A percentile compares a stretch with the other conserved stretches of the same genome.
phyloP scores from a whole-genome alignment of 1,140 invertebrate species.

The Papilio xuthus region DNA sequence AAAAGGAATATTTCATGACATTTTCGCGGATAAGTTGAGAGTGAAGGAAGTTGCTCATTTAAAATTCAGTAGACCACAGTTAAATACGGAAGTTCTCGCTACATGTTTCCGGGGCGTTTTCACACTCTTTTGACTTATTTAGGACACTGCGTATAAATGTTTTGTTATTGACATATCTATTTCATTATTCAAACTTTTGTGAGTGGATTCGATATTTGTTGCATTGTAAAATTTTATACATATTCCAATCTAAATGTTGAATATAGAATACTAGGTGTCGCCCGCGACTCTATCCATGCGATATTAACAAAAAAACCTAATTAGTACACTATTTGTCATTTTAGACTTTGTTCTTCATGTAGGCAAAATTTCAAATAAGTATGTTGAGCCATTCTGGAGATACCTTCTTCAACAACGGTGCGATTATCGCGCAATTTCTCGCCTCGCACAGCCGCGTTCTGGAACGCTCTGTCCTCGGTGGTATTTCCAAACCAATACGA shows the following conservation, averaged over 20 bases:
- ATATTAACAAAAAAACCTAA: too few relatives aligned
- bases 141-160: conserved; percentile 16
- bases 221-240: neutral
- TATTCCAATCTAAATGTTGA: neutral
- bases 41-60: conserved; percentile 22
- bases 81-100: conserved; percentile 35
- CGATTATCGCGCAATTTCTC: too few relatives aligned
- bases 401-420: too few relatives aligned
- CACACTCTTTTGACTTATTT: conserved; percentile 26
- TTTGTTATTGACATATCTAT: neutral
- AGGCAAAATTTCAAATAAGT: too few relatives aligned
- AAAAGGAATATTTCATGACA: conserved; percentile 29
- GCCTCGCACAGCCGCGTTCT: too few relatives aligned
- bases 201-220: neutral
- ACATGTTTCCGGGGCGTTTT: conserved; percentile 32
- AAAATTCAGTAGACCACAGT: conserved; percentile 33
- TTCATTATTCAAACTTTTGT: neutral
- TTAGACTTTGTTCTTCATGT: too few relatives aligned
- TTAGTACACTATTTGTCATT: too few relatives aligned
- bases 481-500: too few relatives aligned
- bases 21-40: conserved; percentile 26
- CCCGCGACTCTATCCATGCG: too few relatives aligned
- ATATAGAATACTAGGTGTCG: too few relatives aligned
- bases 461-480: too few relatives aligned
- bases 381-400: too few relatives aligned